Evolutionary conservation across 1,140 invertebrate species (phyloP), one percentile per base, ranked within the genome.

Genomic region (Drosophila littoralis): DNA sequence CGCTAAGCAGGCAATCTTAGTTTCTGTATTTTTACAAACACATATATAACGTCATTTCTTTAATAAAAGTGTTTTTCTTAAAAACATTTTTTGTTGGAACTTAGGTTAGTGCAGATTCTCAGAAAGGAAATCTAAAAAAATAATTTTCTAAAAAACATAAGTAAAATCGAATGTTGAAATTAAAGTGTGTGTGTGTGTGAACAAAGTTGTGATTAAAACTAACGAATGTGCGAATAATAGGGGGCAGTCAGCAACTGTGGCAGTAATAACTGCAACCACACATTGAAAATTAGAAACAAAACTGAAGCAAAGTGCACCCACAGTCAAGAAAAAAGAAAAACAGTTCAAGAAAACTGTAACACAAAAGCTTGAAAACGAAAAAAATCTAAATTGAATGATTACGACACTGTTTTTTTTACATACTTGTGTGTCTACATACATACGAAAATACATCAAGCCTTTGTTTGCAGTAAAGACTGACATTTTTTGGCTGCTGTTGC

Each of bases 321-420:
- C 63, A 13, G 68, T 22, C 28, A 15, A 48, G 42, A 60, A 58
- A 70, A 15, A 42, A 36, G n/a, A 15, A 8, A 5, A 67, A 66
- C 36, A 74, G 46, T 59, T 55, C 50, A 63, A 76, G 51, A 72
- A 73, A 86, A 88, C 60, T 69, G 72, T 88, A 79, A 72, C 68
- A 82, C 83, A 77, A 86, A 67, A 68, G 64, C 76, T 58, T 55
- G 22, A 75, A 60, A 71, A 55, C 15, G 36, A 69, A 81, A 79
- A 28, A 86, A 79, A 83, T 86, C 75, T 79, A 73, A 88, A 79
- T 77, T 79, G 66, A 75, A 89, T 83, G 36, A 86, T 86, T 86
- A 77, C 83, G 54, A 86, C 76, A 86, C 71, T 82, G 67, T 70
- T 64, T 85, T 70, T 64, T 85, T 75, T 81, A 68, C 63, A 77